These are phyloP conservation scores for Urosaurus nigricauda DNA, from an alignment of 2,797 vertebrate species.

Conservation along the genomic window DNA sequence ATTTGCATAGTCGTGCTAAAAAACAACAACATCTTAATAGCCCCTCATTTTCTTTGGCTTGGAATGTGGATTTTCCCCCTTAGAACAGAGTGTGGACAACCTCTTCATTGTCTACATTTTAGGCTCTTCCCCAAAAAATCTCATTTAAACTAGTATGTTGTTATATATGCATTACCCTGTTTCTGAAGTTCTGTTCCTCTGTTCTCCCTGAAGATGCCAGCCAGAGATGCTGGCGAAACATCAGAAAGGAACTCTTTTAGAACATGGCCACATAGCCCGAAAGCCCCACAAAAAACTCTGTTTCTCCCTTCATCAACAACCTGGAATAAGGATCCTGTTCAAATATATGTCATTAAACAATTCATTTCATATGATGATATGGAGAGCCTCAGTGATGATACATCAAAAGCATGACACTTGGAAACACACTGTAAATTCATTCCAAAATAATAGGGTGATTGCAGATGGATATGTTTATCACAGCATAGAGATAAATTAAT, in stretches of 20 bases:
- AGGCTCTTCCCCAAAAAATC: too few relatives aligned
- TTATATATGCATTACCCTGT: background rate
- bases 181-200: background rate
- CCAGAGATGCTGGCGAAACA: too few relatives aligned
- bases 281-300: too few relatives aligned
- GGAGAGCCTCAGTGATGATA: background rate
- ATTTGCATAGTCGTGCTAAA: too few relatives aligned
- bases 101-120: too few relatives aligned
- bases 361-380: constrained; percentile 3
- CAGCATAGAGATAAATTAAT: background rate
- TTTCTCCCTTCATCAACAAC: background rate
- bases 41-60: too few relatives aligned
- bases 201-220: too few relatives aligned
- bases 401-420: background rate
- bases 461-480: background rate
- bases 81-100: too few relatives aligned
- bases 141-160: background rate
- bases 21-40: too few relatives aligned
- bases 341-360: background rate
- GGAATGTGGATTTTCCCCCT: too few relatives aligned
- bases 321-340: background rate
- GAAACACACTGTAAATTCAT: constrained; percentile 13
- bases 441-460: background rate
- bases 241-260: too few relatives aligned
- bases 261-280: too few relatives aligned